A percentile compares a stretch with the other conserved stretches of the same genome.
These are phyloP conservation scores for Microchirus variegatus DNA, from an alignment of 2,797 vertebrate species.

Conservation along the genomic window DNA sequence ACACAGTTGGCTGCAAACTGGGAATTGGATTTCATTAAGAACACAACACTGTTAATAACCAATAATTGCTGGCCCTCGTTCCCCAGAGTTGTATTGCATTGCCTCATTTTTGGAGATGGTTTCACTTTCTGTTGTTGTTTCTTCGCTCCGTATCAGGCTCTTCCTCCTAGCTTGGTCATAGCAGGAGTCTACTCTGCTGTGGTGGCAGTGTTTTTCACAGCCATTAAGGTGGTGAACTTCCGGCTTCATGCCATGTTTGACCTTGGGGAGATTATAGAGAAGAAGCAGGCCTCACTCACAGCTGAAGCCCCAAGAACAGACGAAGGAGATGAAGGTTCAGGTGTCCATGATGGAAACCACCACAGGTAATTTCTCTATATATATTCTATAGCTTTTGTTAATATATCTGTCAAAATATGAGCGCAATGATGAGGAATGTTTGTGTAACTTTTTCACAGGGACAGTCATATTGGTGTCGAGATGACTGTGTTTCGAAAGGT, in stretches of 20 bases:
- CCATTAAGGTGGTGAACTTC: constrained; percentile 90
- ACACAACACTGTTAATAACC: too few species aligned
- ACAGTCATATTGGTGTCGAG: constrained; percentile 88
- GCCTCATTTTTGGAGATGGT: background rate
- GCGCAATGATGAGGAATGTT: background rate
- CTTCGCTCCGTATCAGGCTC: constrained; percentile 75
- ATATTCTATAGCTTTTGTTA: background rate
- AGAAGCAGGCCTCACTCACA: constrained; percentile 85
- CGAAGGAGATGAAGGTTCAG: constrained; percentile 83
- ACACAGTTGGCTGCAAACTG: too few species aligned
- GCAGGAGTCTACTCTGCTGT: constrained; percentile 88
- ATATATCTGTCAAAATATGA: background rate
- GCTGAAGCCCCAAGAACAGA: constrained; percentile 81
- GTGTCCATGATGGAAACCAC: constrained; percentile 77
- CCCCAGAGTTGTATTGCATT: background rate
- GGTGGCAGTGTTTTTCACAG: constrained; percentile 88
- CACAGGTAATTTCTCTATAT: constrained; percentile 85
- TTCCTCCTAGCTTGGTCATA: constrained; percentile 86
- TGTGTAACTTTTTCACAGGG: constrained; percentile 70
- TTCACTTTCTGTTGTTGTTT: background rate
- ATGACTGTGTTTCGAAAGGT: constrained; percentile 94
- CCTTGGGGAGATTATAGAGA: constrained; percentile 91
- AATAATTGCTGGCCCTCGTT: too few species aligned
- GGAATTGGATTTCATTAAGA: too few species aligned
- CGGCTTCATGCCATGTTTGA: constrained; percentile 92